Evolutionary conservation across 2,888 invertebrate genomes (phyloP).

Genomic region (Sepiola atlantica): DNA sequence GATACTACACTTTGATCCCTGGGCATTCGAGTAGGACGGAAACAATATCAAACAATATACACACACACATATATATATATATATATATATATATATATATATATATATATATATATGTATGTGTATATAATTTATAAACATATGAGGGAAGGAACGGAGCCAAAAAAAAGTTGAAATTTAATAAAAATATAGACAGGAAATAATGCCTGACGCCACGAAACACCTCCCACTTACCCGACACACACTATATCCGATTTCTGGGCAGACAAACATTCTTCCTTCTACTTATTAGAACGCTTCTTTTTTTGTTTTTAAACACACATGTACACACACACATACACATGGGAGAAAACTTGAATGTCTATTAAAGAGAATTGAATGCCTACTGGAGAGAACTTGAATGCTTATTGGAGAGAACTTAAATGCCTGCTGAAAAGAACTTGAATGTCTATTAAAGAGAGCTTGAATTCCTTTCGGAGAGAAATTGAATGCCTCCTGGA

Average conservation of each 20-base stretch:
- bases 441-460: too few species aligned
- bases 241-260: background rate
- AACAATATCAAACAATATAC: too few species aligned
- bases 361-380: too few species aligned
- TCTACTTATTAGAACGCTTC: constrained; percentile 18
- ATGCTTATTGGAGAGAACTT: too few species aligned
- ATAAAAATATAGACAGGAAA: constrained; percentile 32
- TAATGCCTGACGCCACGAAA: constrained; percentile 8
- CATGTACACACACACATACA: background rate
- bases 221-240: background rate
- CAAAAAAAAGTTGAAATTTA: constrained; percentile 23
- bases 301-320: constrained; percentile 8
- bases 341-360: too few species aligned
- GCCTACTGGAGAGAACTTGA: too few species aligned
- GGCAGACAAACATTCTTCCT: constrained; percentile 8
- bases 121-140: background rate
- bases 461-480: too few species aligned
- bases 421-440: too few species aligned
- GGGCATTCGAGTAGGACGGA: background rate
- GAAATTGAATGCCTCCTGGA: too few species aligned
- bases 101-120: background rate
- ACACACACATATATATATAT: too few species aligned
- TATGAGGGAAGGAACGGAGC: background rate
- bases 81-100: background rate
- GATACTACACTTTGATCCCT: too few species aligned